Percentiles rank a stretch among this genome's conserved stretches.
Conservation (phyloP, 2,888 invertebrate genomes). For the Apantesis nais region DNA sequence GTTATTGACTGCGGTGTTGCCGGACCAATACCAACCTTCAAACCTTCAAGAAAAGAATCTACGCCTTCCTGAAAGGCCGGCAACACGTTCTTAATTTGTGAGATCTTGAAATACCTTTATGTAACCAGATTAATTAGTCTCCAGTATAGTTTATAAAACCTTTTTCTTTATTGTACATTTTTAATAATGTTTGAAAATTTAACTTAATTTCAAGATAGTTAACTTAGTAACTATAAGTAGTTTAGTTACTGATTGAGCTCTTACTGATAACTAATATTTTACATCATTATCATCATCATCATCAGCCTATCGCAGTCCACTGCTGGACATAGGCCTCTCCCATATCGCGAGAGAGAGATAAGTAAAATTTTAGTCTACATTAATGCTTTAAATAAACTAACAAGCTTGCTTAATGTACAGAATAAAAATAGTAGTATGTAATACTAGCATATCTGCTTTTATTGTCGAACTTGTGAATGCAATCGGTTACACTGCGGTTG, state of each 20-base stretch:
- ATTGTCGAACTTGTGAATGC: neutral
- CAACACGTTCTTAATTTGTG: neutral
- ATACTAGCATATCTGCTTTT: neutral
- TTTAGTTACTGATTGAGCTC: too few relatives aligned
- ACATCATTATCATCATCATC: too few relatives aligned
- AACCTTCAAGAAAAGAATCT: too few relatives aligned
- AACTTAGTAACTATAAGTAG: neutral
- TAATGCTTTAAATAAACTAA: neutral
- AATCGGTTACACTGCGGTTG: neutral
- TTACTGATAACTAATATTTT: neutral
- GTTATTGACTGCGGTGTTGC: too few relatives aligned
- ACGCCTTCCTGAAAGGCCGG: too few relatives aligned
- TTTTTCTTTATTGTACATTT: neutral
- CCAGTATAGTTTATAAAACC: neutral
- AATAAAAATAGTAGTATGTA: neutral
- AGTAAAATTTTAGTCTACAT: neutral
- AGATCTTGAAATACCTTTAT: neutral
- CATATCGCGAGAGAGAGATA: too few relatives aligned
- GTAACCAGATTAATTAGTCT: neutral
- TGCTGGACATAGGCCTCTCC: too few relatives aligned
- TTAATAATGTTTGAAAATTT: neutral
- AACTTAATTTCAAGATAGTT: neutral
- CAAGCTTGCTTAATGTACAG: neutral
- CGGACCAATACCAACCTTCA: too few relatives aligned
- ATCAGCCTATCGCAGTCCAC: too few relatives aligned